Evolutionary conservation across 2,888 invertebrate species (phyloP).

Genomic region (Protophormia terraenovae): DNA sequence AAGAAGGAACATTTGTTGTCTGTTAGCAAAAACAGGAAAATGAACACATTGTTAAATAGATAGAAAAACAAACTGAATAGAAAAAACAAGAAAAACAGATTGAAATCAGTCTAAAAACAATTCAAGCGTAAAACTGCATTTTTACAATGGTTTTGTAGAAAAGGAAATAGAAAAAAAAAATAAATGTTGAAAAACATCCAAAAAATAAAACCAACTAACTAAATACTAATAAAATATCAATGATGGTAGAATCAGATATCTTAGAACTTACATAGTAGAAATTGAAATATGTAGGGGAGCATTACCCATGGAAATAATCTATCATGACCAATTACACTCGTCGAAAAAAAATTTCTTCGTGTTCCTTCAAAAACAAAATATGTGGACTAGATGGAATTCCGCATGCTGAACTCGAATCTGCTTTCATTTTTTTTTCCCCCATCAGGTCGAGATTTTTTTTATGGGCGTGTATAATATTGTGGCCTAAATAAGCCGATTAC

Average conservation of each 20-base stretch:
- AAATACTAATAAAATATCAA: constrained; percentile 19
- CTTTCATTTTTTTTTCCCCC: no score
- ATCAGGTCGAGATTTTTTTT: no score
- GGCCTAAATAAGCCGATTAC: no score
- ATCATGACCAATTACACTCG: no score
- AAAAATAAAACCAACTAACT: background rate
- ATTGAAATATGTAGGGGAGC: no score
- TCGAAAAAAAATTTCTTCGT: no score
- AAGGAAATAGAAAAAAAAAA: constrained; percentile 25
- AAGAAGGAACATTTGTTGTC: constrained; percentile 35
- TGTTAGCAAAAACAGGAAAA: constrained; percentile 33
- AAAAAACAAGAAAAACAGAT: constrained; percentile 73
- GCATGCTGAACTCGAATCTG: no score
- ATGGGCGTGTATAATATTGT: no score
- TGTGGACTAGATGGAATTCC: no score
- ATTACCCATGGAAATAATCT: no score
- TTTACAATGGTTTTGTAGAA: constrained; percentile 68
- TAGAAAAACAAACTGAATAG: constrained; percentile 25
- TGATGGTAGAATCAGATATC: background rate
- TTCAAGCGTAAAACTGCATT: constrained; percentile 78
- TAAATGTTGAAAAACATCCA: background rate
- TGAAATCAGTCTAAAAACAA: constrained; percentile 77
- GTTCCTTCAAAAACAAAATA: no score
- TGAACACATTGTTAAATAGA: constrained; percentile 58
- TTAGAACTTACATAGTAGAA: background rate